Conservation (phyloP, 2,797 vertebrate genomes). For the Fistularia tabacaria region DNA sequence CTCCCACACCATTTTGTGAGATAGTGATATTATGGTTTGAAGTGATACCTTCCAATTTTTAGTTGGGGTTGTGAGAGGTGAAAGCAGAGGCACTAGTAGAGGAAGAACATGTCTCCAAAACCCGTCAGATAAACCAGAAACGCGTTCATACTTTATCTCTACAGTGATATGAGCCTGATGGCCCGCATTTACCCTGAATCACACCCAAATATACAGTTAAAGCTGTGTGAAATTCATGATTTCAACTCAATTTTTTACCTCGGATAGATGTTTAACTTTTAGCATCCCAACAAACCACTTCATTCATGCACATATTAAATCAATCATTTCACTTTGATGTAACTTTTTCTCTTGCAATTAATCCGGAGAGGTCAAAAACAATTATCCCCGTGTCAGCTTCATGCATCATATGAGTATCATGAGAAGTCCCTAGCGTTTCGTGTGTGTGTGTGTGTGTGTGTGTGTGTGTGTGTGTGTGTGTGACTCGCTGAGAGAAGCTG, state of each 20-base stretch:
- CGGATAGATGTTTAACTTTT: too few relatives aligned
- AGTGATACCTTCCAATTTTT: not conserved
- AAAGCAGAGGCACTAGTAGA: constrained; percentile 1
- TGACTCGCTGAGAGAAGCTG: constrained; percentile 19
- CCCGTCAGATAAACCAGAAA: not conserved
- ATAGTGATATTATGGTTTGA: not conserved
- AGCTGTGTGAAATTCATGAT: too few relatives aligned
- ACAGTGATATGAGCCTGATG: constrained; percentile 32
- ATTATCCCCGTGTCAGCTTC: constrained; percentile 8
- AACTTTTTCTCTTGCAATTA: constrained; percentile 1
- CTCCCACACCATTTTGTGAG: constrained; percentile 31
- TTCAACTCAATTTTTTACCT: too few relatives aligned
- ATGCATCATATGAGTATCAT: constrained; percentile 39
- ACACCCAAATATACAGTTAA: too few relatives aligned
- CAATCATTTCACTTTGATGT: not conserved
- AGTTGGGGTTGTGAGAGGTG: not conserved
- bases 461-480: constrained; percentile 1
- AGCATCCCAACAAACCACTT: too few relatives aligned
- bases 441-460: constrained; percentile 1
- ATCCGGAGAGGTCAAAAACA: constrained; percentile 11
- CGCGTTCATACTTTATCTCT: constrained; percentile 11
- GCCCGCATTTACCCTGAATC: not conserved
- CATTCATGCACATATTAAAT: too few relatives aligned
- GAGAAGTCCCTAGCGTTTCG: constrained; percentile 3
- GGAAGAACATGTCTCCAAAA: too few relatives aligned